A percentile compares a stretch with the other conserved stretches of the same genome.
phyloP scores from a whole-genome alignment of 1,140 invertebrate genomes.

The Cotesia chilonis region DNA sequence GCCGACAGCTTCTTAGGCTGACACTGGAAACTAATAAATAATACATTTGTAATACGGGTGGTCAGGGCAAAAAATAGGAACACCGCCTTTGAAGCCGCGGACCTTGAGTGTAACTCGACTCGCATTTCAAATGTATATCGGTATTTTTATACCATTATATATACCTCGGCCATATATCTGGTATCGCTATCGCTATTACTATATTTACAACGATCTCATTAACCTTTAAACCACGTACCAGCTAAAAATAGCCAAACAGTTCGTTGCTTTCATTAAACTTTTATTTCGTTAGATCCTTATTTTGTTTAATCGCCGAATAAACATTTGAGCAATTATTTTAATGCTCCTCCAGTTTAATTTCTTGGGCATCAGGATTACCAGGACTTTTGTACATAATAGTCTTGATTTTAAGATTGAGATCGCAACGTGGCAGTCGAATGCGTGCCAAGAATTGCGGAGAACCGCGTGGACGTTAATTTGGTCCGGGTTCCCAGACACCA shows the following conservation, averaged over 20 bases:
- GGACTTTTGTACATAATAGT: not conserved
- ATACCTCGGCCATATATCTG: not conserved
- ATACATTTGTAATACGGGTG: constrained; percentile 40
- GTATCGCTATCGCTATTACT: no score
- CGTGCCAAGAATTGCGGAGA: constrained; percentile 53
- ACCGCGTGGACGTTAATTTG: constrained; percentile 62
- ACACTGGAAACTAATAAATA: constrained; percentile 35
- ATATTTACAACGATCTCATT: no score
- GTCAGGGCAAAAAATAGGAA: constrained; percentile 36
- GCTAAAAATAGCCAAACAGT: no score
- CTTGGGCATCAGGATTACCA: constrained; percentile 23
- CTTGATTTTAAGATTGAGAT: constrained; percentile 8
- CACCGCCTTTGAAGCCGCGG: constrained; percentile 36
- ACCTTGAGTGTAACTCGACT: not conserved
- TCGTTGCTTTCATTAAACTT: no score
- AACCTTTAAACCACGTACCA: no score
- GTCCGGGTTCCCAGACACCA: constrained; percentile 59
- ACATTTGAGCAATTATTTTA: no score
- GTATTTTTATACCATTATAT: not conserved
- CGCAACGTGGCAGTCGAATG: constrained; percentile 29
- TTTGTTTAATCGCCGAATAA: no score
- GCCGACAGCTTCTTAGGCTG: constrained; percentile 16
- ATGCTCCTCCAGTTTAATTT: no score
- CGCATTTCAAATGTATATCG: not conserved
- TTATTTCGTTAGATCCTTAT: constrained; percentile 2